Evolutionary conservation across 1,140 invertebrate genomes (phyloP).

Genomic region (Pachyrhynchus sulphureomaculatus): DNA sequence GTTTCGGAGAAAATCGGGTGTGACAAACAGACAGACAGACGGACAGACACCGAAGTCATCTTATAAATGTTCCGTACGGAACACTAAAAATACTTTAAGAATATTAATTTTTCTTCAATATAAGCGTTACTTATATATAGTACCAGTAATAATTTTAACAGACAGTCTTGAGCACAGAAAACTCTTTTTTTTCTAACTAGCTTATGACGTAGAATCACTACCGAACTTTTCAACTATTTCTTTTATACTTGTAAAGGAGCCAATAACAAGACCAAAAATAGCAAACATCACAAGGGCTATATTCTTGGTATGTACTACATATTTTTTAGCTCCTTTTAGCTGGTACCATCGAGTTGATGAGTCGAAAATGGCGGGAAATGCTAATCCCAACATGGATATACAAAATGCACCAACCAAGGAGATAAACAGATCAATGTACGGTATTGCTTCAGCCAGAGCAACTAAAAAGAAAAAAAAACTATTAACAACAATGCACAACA

Average conservation of each 20-base stretch:
- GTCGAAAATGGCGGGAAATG: slow-evolving; percentile 84
- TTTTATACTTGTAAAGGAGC: slow-evolving; percentile 69
- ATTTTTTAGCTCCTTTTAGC: slow-evolving; percentile 51
- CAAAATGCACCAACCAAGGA: slow-evolving; percentile 86
- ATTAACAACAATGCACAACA: no score
- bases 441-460: slow-evolving; percentile 73
- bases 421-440: slow-evolving; percentile 84
- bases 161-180: no score
- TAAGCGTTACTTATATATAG: no score
- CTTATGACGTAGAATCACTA: no score
- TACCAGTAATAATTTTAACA: no score
- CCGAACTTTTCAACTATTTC: slow-evolving; percentile 54
- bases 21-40: no score
- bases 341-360: slow-evolving; percentile 66
- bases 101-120: no score
- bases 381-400: slow-evolving; percentile 80
- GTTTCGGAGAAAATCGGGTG: no score
- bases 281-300: slow-evolving; percentile 68
- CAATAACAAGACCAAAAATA: slow-evolving; percentile 65
- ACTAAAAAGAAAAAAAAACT: slow-evolving; percentile 64
- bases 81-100: no score
- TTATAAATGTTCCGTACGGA: no score
- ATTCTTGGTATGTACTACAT: slow-evolving; percentile 64
- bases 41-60: no score
- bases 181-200: no score